These are phyloP conservation scores for Ciconia nigra DNA, from an alignment of 2,797 vertebrate species.

Conservation along the genomic window DNA sequence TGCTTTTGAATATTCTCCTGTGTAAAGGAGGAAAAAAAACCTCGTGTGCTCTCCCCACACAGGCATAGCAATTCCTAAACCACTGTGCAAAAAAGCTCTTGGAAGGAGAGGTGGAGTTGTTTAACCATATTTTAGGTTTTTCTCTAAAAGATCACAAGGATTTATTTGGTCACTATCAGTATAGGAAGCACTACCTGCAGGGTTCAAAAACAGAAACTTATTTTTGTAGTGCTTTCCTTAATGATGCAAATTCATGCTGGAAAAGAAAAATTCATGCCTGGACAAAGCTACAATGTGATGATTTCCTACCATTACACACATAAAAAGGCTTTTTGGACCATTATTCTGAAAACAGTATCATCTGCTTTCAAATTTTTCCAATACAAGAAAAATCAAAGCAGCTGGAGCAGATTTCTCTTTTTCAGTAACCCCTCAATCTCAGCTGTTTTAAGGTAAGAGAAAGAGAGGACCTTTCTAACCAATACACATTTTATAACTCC, in stretches of 20 bases:
- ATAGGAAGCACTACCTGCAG: not conserved
- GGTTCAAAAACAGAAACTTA: not conserved
- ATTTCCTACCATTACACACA: not conserved
- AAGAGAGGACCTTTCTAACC: not conserved
- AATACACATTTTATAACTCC: not conserved
- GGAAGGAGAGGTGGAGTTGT: not conserved
- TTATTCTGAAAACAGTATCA: not conserved
- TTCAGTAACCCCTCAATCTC: not conserved
- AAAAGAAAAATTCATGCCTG: not conserved
- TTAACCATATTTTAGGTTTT: not conserved
- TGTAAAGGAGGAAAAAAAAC: not conserved
- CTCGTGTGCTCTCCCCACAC: not conserved
- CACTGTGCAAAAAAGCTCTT: not conserved
- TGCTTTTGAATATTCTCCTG: constrained; percentile 56
- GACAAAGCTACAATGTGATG: not conserved
- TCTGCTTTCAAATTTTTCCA: not conserved
- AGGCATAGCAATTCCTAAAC: not conserved
- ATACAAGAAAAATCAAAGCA: not conserved
- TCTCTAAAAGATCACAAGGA: not conserved
- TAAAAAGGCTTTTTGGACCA: not conserved
- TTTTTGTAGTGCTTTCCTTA: not conserved
- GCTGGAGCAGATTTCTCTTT: not conserved
- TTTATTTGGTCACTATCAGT: not conserved
- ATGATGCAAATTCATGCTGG: not conserved
- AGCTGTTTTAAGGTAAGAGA: not conserved